phyloP scores from a whole-genome alignment of 2,113 vertebrate genomes.

The Tautogolabrus adspersus region DNA sequence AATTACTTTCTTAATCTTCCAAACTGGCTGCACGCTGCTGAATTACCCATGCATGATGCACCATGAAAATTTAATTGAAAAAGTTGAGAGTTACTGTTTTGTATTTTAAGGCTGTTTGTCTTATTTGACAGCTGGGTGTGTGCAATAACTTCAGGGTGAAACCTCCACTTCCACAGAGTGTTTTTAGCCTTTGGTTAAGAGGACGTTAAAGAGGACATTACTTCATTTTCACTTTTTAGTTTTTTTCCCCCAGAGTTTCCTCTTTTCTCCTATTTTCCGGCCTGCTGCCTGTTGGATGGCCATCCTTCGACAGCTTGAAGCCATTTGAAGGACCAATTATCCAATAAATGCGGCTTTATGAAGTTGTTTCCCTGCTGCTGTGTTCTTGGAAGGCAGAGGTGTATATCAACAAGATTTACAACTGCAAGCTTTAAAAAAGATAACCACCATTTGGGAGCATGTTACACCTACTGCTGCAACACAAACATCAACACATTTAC shows the following conservation, averaged over 20 bases:
- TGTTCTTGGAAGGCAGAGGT: slow-evolving; percentile 72
- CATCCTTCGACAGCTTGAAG: slow-evolving; percentile 79
- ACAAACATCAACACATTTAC: slow-evolving; percentile 49
- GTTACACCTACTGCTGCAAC: slow-evolving; percentile 44
- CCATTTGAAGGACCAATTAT: slow-evolving; percentile 83
- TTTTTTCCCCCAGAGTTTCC: slow-evolving; percentile 37
- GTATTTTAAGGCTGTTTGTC: slow-evolving; percentile 50
- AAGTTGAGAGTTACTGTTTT: slow-evolving; percentile 26
- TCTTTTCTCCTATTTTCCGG: slow-evolving; percentile 68
- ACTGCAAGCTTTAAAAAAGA: slow-evolving; percentile 51
- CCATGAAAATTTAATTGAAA: slow-evolving; percentile 41
- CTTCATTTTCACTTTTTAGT: slow-evolving; percentile 25
- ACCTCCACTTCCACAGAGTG: slow-evolving; percentile 36
- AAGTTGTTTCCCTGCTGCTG: slow-evolving; percentile 79
- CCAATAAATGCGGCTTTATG: slow-evolving; percentile 83
- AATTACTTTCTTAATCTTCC: slow-evolving; percentile 14
- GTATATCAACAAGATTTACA: slow-evolving; percentile 74
- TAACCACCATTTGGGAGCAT: slow-evolving; percentile 53
- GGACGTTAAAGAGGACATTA: slow-evolving; percentile 71
- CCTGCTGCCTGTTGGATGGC: slow-evolving; percentile 77
- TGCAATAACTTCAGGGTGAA: slow-evolving; percentile 65
- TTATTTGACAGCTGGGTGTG: slow-evolving; percentile 61
- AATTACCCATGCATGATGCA: slow-evolving; percentile 16
- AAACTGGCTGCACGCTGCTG: slow-evolving; percentile 4
- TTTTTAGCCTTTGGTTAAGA: slow-evolving; percentile 66